These are phyloP conservation scores for Arnoldichthys spilopterus DNA, from an alignment of 2,797 vertebrate genomes.

Conservation along the genomic window DNA sequence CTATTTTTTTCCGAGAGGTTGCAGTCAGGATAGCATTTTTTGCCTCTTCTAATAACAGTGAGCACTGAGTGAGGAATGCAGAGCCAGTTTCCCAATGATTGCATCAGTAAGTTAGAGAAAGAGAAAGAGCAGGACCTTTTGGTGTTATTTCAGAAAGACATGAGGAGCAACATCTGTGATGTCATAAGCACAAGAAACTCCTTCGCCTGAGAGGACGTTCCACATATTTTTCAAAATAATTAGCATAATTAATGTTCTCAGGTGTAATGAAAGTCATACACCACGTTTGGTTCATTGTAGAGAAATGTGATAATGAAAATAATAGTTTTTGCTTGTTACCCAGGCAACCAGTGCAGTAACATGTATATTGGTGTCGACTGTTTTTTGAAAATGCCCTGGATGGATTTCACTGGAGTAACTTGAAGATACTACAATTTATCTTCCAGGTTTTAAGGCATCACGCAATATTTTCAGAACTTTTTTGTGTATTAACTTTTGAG, in stretches of 20 bases:
- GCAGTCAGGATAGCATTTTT: slow-evolving; percentile 69
- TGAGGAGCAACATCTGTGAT: slow-evolving; percentile 5
- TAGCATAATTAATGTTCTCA: background rate
- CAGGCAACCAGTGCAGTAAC: too few species aligned
- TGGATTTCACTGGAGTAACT: background rate
- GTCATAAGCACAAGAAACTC: background rate
- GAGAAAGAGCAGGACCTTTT: slow-evolving; percentile 5
- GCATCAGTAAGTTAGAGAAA: slow-evolving; percentile 57
- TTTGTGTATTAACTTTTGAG: background rate
- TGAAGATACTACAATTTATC: background rate
- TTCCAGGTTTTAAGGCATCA: background rate
- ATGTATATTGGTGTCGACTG: too few species aligned
- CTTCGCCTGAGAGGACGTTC: background rate
- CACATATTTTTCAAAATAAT: background rate
- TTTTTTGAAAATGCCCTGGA: background rate
- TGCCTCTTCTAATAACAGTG: slow-evolving; percentile 64
- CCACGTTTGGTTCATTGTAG: background rate
- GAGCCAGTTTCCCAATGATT: slow-evolving; percentile 58
- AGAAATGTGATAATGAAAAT: background rate
- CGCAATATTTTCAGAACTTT: background rate
- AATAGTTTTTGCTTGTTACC: background rate
- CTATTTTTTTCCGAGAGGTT: slow-evolving; percentile 80
- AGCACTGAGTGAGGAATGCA: slow-evolving; percentile 63
- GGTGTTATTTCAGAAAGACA: background rate
- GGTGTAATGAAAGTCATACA: background rate